Conservation (phyloP, 2,888 invertebrate genomes). For the Cyclophora punctaria region DNA sequence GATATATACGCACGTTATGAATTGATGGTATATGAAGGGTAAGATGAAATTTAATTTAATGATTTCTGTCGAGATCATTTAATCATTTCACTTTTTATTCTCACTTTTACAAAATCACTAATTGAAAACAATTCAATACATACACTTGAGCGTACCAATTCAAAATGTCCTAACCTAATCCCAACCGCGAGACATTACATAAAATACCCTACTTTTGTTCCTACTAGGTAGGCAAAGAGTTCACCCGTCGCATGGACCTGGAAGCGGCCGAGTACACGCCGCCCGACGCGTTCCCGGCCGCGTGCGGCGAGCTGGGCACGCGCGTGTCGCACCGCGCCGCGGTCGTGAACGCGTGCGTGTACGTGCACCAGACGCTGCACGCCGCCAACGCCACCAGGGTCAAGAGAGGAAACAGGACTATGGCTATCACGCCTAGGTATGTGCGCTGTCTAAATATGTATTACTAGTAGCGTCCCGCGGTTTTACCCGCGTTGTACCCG, state of each 20-base stretch:
- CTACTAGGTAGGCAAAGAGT: constrained; percentile 90
- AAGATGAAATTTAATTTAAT: too few relatives aligned
- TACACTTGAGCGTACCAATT: background rate
- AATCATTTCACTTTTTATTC: too few relatives aligned
- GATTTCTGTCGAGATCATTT: too few relatives aligned
- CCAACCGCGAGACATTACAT: background rate
- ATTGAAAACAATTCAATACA: too few relatives aligned
- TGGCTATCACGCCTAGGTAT: constrained; percentile 95
- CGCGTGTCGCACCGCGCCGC: constrained; percentile 93
- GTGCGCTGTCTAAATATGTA: too few relatives aligned
- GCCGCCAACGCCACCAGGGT: constrained; percentile 93
- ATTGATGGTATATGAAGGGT: too few relatives aligned
- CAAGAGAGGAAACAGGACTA: constrained; percentile 94
- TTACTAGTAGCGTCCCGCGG: too few relatives aligned
- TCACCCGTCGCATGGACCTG: constrained; percentile 95
- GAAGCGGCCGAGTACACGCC: constrained; percentile 89
- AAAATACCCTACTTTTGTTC: background rate
- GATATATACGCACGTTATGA: too few relatives aligned
- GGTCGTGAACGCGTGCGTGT: constrained; percentile 98
- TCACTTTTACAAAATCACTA: too few relatives aligned
- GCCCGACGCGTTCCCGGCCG: constrained; percentile 93
- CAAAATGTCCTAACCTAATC: background rate
- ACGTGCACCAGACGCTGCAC: constrained; percentile 97
- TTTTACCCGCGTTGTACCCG: too few relatives aligned
- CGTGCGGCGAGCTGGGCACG: constrained; percentile 83